Conservation (phyloP, 2,888 invertebrate genomes). For the Diloba caeruleocephala region DNA sequence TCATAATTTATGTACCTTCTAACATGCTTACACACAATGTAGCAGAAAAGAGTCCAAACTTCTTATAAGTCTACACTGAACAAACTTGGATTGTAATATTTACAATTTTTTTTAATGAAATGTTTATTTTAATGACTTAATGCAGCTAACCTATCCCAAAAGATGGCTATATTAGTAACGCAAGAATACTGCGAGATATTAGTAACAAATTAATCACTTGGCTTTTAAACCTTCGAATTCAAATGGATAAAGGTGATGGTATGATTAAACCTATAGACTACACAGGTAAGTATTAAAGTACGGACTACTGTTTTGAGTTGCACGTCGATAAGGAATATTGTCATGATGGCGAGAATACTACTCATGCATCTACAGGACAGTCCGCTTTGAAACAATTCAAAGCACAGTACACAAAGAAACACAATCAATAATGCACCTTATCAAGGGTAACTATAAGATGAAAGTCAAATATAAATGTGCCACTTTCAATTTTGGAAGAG, state of each 20-base stretch:
- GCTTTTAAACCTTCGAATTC: neutral
- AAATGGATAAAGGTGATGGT: neutral
- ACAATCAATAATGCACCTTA: slow-evolving; percentile 24
- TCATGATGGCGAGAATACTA: slow-evolving; percentile 1
- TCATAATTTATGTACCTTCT: too few relatives aligned
- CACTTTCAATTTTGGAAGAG: slow-evolving; percentile 19
- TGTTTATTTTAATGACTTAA: too few relatives aligned
- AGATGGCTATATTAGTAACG: too few relatives aligned
- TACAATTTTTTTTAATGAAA: too few relatives aligned
- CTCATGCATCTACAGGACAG: slow-evolving; percentile 6
- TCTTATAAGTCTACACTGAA: too few relatives aligned
- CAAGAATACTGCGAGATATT: too few relatives aligned
- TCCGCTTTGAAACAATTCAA: slow-evolving; percentile 26
- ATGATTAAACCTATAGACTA: neutral
- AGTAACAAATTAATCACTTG: too few relatives aligned
- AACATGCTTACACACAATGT: too few relatives aligned
- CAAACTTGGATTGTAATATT: too few relatives aligned
- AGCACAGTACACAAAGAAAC: neutral
- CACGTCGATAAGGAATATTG: slow-evolving; percentile 18
- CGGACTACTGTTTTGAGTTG: slow-evolving; percentile 12
- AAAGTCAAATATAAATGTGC: slow-evolving; percentile 3
- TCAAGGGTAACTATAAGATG: slow-evolving; percentile 3
- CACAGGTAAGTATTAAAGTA: too few relatives aligned
- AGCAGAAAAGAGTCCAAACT: too few relatives aligned
- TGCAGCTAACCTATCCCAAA: too few relatives aligned